phyloP scores from a whole-genome alignment of 2,113 vertebrate genomes.

The Illadopsis cleaveri region DNA sequence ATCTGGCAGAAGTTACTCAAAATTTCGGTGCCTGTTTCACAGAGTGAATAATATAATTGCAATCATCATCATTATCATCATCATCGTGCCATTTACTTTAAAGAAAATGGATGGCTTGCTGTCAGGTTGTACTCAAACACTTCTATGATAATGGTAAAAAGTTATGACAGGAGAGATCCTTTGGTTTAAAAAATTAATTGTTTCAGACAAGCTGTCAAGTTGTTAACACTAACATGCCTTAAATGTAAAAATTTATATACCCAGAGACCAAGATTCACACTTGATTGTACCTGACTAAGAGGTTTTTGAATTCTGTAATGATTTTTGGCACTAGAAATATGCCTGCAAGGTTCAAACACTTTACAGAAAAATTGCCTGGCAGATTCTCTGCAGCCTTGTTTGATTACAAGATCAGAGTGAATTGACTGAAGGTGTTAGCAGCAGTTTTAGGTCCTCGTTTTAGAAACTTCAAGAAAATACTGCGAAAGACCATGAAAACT shows the following conservation, averaged over 20 bases:
- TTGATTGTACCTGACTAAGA: constrained; percentile 49
- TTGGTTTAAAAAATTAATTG: constrained; percentile 46
- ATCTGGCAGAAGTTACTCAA: not conserved
- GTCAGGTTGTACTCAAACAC: constrained; percentile 7
- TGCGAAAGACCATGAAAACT: not conserved
- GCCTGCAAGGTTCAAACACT: constrained; percentile 38
- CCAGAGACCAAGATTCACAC: constrained; percentile 42
- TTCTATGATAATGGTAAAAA: constrained; percentile 1
- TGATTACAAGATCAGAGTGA: constrained; percentile 45
- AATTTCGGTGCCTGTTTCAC: not conserved
- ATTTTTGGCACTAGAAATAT: constrained; percentile 61
- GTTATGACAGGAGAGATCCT: constrained; percentile 37
- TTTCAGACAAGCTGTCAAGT: constrained; percentile 68
- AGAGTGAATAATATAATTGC: not conserved
- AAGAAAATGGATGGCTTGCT: not conserved
- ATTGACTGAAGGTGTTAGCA: constrained; percentile 22
- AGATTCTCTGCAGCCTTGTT: constrained; percentile 14
- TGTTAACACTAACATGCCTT: constrained; percentile 58
- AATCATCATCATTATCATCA: not conserved
- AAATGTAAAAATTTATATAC: constrained; percentile 36
- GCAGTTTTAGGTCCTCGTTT: not conserved
- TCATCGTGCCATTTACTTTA: not conserved
- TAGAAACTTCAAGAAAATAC: not conserved
- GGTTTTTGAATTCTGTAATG: constrained; percentile 38
- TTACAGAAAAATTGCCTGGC: constrained; percentile 13